Base-by-base conservation (phyloP, 2,113 vertebrate genomes). In the Atherinomorus stipes region DNA sequence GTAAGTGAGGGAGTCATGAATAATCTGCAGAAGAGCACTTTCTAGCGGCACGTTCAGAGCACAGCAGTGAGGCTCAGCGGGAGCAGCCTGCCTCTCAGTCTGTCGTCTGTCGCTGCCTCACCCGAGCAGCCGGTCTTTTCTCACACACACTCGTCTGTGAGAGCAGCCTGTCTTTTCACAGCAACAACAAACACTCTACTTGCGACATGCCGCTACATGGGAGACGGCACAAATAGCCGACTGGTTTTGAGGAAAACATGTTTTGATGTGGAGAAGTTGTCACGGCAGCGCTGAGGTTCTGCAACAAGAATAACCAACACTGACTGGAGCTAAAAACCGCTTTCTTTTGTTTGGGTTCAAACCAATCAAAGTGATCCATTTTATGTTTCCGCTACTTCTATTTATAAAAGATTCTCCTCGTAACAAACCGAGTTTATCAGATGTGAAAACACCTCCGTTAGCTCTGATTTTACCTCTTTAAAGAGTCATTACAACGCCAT, bases 11-110 rank as follows among this genome's bases (percentile, higher is more conserved):
- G 85, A 83, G 66, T 64, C 23, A 16, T 57, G 80, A 44, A 95
- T 95, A 95, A 95, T 90, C 95, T 96, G 91, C 95, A 94, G 93
- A 96, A 96, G 95, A 96, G 95, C 95, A 95, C 95, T 94, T 95
- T 93, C 96, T 96, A 96, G 96, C 90, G 96, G 96, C 70, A 90
- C 47, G 78, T 85, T 84, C n/a, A 74, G 85, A 89, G 89, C 93
- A 97, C 90, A 93, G 85, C 95, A 94, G 81, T 60, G 65, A 15
- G 57, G 62, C 80, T 69, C 85, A 73, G 76, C 76, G 21, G 82
- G 86, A 89, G 85, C 85, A 89, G 90, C 80, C 85, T 71, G 86
- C 62, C 58, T 84, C 81, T 77, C 80, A 53, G 57, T 88, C 86
- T 88, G 83, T 62, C 63, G 90, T 91, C 91, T 90, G 85, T 81